Conservation (phyloP, 2,797 vertebrate genomes). For the Rhinella marina region DNA sequence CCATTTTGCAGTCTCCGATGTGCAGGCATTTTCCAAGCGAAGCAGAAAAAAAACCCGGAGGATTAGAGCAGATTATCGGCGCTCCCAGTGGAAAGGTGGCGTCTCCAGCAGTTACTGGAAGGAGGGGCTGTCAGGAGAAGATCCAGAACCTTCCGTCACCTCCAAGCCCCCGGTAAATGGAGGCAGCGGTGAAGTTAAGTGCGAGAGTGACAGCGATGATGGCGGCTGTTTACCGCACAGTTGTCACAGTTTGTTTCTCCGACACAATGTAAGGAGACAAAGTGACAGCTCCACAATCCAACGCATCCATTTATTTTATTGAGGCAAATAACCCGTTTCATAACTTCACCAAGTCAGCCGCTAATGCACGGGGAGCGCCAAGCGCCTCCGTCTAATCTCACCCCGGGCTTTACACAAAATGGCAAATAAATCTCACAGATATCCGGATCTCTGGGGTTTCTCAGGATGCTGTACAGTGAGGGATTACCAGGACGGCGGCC, state of each 20-base stretch:
- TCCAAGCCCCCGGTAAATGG: background rate
- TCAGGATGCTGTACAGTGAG: background rate
- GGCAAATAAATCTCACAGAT: no score
- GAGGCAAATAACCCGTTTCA: conserved; percentile 38
- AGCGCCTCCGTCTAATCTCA: background rate
- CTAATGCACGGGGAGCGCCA: conserved; percentile 36
- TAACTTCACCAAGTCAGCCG: conserved; percentile 23
- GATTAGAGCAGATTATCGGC: conserved; percentile 11
- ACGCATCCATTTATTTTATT: conserved; percentile 54
- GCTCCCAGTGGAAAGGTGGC: background rate
- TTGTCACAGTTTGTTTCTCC: conserved; percentile 24
- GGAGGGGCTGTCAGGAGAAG: no score
- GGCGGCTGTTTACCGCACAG: conserved; percentile 27
- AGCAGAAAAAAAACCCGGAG: background rate
- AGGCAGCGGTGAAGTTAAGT: conserved; percentile 24
- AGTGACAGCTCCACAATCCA: conserved; percentile 43
- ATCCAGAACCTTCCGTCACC: background rate
- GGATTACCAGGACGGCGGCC: no score
- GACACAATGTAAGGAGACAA: conserved; percentile 19
- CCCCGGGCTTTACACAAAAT: background rate
- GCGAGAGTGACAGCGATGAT: background rate
- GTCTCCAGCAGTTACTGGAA: background rate
- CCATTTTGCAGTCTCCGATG: background rate
- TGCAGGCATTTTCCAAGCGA: background rate
- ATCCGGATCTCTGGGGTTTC: background rate